phyloP scores from a whole-genome alignment of 92 coral and sea anemone genomes.

The Palythoa grandiflora region DNA sequence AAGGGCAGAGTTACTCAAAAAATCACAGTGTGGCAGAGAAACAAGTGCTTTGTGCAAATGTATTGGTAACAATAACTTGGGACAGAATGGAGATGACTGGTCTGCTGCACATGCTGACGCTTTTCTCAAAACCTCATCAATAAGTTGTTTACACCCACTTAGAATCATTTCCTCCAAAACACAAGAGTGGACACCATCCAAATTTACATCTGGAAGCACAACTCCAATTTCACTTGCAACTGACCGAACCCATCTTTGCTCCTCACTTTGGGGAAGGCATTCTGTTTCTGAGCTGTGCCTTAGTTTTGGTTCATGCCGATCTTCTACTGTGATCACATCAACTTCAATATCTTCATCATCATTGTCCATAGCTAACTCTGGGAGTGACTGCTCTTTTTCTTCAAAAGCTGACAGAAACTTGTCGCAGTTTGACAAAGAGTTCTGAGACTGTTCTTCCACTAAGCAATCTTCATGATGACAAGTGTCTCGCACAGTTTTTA shows the following conservation, averaged over 20 bases:
- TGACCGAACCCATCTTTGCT: slow-evolving; percentile 87
- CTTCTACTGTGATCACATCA: slow-evolving; percentile 71
- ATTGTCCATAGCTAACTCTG: slow-evolving; percentile 50
- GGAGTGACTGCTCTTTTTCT: slow-evolving; percentile 45
- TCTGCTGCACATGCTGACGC: slow-evolving; percentile 76
- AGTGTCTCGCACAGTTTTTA: background rate
- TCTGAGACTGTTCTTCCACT: slow-evolving; percentile 33
- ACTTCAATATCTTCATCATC: slow-evolving; percentile 65
- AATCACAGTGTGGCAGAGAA: slow-evolving; percentile 80
- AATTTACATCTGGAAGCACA: slow-evolving; percentile 55
- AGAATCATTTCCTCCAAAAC: slow-evolving; percentile 76
- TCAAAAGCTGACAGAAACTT: slow-evolving; percentile 61
- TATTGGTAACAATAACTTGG: slow-evolving; percentile 74
- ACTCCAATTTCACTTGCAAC: slow-evolving; percentile 82
- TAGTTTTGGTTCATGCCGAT: slow-evolving; percentile 1
- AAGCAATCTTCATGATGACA: slow-evolving; percentile 51
- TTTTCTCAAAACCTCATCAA: slow-evolving; percentile 77
- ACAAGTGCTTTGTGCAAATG: slow-evolving; percentile 82
- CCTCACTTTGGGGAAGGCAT: slow-evolving; percentile 67
- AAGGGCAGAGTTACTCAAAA: slow-evolving; percentile 70
- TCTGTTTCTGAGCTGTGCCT: slow-evolving; percentile 42
- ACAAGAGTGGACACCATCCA: slow-evolving; percentile 77
- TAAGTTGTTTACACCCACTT: slow-evolving; percentile 69
- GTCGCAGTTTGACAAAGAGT: slow-evolving; percentile 59
- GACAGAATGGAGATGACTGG: slow-evolving; percentile 63